Base-by-base conservation (phyloP, 2,797 vertebrate genomes). In the Hylomyscus alleni region DNA sequence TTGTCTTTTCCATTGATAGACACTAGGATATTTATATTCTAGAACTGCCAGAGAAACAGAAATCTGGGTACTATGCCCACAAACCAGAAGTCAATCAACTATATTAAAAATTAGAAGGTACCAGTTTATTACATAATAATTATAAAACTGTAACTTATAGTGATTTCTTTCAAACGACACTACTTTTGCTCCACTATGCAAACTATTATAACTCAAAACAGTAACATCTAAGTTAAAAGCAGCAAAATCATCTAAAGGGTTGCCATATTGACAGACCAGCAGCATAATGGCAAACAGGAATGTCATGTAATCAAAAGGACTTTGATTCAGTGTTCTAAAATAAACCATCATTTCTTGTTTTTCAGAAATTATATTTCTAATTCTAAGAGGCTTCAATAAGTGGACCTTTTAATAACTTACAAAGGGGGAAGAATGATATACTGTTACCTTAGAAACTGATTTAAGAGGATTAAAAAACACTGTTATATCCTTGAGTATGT, bases 271-370 rank as follows among this genome's bases (percentile, higher is more conserved):
- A 84, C 9, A 94, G 10, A 54, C 11, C 26, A 75, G 2, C 0
- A 90, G 0, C 52, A 3, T 15, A 92, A 34, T 0, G 26, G 20
- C 24, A 76, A 73, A 56, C 34, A 90, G 26, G 1, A 56, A 17
- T 60, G 22, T 17, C 86, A 11, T 13, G 3, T 40, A 69, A 12
- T 85, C 37, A 83, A 92, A 17, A 92, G 52, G 22, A 78, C 24
- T 87, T 89, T 91, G 69, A 96, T 77, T 97, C 24, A 44, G 50
- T 37, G 58, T 94, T 96, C 10, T 82, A 40, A 97, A 93, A 89
- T 88, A 91, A 90, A 85, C 6, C 11, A 60, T 8, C 37, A 56
- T 93, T 89, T 95, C 96, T 67, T 2, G 69, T 85, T 52, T 78
- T 90, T 56, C 0, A 7, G 90, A 84, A 8, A 60, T 95, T 96